Conservation (phyloP, 1,140 invertebrate species). For the Zaprionus camerounensis region DNA sequence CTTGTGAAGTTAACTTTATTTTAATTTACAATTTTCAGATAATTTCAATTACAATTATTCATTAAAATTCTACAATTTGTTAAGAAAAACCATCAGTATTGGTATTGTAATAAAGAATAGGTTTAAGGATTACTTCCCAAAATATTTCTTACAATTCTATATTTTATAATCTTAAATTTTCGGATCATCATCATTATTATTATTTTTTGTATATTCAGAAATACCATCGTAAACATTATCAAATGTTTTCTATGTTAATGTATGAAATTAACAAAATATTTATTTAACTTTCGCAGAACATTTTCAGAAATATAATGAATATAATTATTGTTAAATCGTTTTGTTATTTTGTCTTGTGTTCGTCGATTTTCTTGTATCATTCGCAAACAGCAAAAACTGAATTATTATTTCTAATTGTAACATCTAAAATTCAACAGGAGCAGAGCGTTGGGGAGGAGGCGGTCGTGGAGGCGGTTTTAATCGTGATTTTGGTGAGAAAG, state of each 20-base stretch:
- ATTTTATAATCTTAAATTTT: too few relatives aligned
- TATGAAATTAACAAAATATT: not conserved
- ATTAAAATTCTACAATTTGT: too few relatives aligned
- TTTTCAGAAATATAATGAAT: not conserved
- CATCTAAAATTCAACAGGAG: conserved; percentile 8
- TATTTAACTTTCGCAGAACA: not conserved
- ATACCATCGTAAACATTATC: not conserved
- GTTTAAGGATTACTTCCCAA: not conserved
- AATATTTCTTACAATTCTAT: too few relatives aligned
- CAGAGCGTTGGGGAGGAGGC: conserved; percentile 27
- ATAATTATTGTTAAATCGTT: not conserved
- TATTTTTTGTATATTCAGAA: too few relatives aligned
- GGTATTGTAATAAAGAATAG: not conserved
- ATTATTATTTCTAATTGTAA: not conserved
- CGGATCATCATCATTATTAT: too few relatives aligned
- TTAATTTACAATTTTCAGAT: too few relatives aligned
- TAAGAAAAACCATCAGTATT: too few relatives aligned
- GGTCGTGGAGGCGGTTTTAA: conserved; percentile 39
- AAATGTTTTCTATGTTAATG: not conserved
- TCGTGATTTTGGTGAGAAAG: conserved; percentile 25
- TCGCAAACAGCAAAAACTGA: too few relatives aligned
- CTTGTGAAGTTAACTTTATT: too few relatives aligned
- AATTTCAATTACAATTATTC: too few relatives aligned
- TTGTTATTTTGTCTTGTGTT: not conserved
- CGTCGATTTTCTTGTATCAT: too few relatives aligned